Evolutionary conservation across 2,888 invertebrate genomes (phyloP).

Genomic region (Diadegma fenestrale): DNA sequence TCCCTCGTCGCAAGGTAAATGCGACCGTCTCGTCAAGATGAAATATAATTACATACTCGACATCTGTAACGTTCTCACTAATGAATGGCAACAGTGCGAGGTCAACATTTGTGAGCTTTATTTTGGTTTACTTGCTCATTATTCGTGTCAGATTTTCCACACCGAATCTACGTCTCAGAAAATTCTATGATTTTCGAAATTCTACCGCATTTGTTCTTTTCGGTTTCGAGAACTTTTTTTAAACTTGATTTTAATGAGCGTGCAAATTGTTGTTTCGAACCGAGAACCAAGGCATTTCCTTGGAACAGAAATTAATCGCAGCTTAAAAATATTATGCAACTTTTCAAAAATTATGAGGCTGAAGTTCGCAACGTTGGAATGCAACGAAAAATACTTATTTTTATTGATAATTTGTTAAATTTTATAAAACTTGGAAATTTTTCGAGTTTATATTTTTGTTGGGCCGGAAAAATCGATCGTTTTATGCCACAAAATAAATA

Average conservation of each 20-base stretch:
- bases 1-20: slow-evolving; percentile 33
- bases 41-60: slow-evolving; percentile 52
- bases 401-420: no score
- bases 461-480: no score
- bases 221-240: background rate
- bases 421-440: no score
- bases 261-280: background rate
- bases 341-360: no score
- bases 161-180: background rate
- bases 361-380: no score
- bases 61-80: slow-evolving; percentile 36
- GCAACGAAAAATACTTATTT: no score
- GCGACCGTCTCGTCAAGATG: slow-evolving; percentile 24
- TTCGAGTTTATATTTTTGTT: no score
- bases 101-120: slow-evolving; percentile 40
- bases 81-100: slow-evolving; percentile 39
- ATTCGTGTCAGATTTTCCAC: background rate
- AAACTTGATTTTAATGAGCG: background rate
- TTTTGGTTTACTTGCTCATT: slow-evolving; percentile 20
- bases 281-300: background rate
- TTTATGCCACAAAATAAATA: no score
- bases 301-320: background rate
- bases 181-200: background rate
- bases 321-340: background rate
- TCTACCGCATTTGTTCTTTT: background rate